Evolutionary conservation across 1,140 invertebrate species (phyloP).

Genomic region (Aphelenchoides avenae): DNA sequence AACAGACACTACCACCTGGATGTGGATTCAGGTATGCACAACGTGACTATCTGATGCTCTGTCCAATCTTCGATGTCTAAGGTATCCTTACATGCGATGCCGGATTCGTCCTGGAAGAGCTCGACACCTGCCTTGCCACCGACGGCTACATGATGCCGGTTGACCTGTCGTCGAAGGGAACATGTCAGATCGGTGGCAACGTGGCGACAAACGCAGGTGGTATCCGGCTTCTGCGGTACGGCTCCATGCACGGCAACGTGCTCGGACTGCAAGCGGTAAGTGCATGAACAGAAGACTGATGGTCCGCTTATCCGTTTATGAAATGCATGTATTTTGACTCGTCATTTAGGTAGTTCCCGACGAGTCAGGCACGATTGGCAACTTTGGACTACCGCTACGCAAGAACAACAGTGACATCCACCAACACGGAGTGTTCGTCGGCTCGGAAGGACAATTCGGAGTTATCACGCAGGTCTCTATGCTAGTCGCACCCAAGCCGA

Average conservation of each 20-base stretch:
- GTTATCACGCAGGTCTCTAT: constrained; percentile 86
- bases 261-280: constrained; percentile 83
- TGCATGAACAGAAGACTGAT: constrained; percentile 9
- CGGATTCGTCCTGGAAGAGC: constrained; percentile 81
- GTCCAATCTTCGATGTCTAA: too few species aligned
- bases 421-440: constrained; percentile 93
- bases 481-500: constrained; percentile 60
- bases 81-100: constrained; percentile 80
- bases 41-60: too few species aligned
- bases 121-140: constrained; percentile 73
- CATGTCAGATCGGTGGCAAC: constrained; percentile 94
- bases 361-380: constrained; percentile 73
- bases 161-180: constrained; percentile 92
- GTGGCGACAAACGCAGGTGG: constrained; percentile 94
- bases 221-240: constrained; percentile 83
- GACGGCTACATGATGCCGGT: constrained; percentile 82
- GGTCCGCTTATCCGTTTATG: too few species aligned
- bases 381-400: constrained; percentile 77
- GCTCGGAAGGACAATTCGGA: constrained; percentile 91
- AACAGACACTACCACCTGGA: constrained; percentile 82
- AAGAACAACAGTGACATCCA: too few species aligned
- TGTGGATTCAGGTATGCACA: constrained; percentile 61
- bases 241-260: constrained; percentile 84
- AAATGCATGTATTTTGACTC: too few species aligned
- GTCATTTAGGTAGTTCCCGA: constrained; percentile 79